Conservation (phyloP, 2,888 invertebrate genomes). For the Ophraella communa region DNA sequence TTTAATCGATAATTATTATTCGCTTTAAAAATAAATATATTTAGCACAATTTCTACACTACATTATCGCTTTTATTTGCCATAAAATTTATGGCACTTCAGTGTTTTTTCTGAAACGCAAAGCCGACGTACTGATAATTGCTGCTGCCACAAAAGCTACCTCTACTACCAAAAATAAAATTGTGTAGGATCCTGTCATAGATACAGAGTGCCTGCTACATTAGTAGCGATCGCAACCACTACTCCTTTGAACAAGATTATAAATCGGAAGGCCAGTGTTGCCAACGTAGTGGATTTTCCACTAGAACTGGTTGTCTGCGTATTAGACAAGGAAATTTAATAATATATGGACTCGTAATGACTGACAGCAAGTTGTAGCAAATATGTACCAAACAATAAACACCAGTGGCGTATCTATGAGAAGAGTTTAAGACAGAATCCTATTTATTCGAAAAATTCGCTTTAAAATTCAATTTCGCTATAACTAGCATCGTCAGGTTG, state of each 20-base stretch:
- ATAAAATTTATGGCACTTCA: constrained; percentile 4
- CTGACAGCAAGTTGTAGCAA: no score
- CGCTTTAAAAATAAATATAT: constrained; percentile 8
- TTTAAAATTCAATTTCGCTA: no score
- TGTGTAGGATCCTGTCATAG: constrained; percentile 81
- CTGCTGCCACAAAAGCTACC: constrained; percentile 81
- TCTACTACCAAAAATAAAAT: constrained; percentile 94
- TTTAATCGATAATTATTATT: no score
- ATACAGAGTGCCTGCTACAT: constrained; percentile 79
- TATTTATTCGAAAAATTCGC: no score
- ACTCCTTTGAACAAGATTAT: constrained; percentile 94
- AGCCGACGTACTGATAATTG: constrained; percentile 58
- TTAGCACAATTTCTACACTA: constrained; percentile 2
- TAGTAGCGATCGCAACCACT: constrained; percentile 87
- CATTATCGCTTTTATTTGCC: constrained; percentile 3
- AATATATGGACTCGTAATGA: no score
- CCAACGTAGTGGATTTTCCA: no score
- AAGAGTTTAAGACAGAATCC: no score
- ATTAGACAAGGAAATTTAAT: no score
- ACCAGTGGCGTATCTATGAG: no score
- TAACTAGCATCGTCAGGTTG: no score
- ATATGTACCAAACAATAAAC: no score
- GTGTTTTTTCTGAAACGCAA: constrained; percentile 8
- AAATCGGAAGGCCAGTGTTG: constrained; percentile 97
- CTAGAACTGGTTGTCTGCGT: no score